phyloP scores from a whole-genome alignment of 1,140 invertebrate species.

The Vanessa atalanta region DNA sequence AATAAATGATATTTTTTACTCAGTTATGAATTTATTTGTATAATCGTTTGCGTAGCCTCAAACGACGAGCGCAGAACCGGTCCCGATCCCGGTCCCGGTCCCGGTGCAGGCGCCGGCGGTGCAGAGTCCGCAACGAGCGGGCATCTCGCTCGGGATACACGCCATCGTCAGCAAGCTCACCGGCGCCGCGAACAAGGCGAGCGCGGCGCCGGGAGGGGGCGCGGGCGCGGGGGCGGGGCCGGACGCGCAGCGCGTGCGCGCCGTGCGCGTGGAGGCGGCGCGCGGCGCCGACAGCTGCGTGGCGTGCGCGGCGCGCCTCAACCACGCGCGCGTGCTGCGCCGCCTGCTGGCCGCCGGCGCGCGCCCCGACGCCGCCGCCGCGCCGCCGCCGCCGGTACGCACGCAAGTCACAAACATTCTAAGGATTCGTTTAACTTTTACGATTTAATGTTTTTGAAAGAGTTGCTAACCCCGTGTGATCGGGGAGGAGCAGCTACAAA shows the following conservation, averaged over 20 bases:
- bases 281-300: slow-evolving; percentile 58
- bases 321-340: slow-evolving; percentile 87
- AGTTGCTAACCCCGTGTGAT: too few species aligned
- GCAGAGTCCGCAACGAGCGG: slow-evolving; percentile 84
- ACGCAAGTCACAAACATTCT: too few species aligned
- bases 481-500: too few species aligned
- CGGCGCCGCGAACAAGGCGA: slow-evolving; percentile 51
- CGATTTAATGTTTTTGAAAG: too few species aligned
- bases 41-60: background rate
- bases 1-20: too few species aligned
- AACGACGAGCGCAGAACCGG: slow-evolving; percentile 7
- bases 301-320: slow-evolving; percentile 87
- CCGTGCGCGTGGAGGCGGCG: slow-evolving; percentile 44
- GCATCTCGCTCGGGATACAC: slow-evolving; percentile 93
- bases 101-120: slow-evolving; percentile 44
- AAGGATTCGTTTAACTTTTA: too few species aligned
- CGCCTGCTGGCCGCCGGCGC: slow-evolving; percentile 88
- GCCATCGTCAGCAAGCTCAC: slow-evolving; percentile 92
- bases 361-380: slow-evolving; percentile 85
- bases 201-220: background rate
- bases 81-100: slow-evolving; percentile 9
- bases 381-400: slow-evolving; percentile 54
- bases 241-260: slow-evolving; percentile 38
- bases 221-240: background rate
- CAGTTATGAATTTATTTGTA: too few species aligned